phyloP scores from a whole-genome alignment of 2,113 vertebrate genomes.

The Corythoichthys intestinalis region DNA sequence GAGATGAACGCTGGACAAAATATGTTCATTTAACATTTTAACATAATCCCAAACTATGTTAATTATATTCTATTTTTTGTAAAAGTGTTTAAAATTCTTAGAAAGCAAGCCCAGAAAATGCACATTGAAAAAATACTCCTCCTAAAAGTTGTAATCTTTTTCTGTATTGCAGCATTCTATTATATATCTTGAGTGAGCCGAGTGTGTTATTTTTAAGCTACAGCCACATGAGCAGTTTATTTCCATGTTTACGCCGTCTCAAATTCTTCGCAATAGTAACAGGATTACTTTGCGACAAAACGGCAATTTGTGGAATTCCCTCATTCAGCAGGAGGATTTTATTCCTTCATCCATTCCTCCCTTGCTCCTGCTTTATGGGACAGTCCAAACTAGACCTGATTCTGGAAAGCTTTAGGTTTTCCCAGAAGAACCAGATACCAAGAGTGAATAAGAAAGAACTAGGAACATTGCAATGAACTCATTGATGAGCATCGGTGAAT shows the following conservation, averaged over 20 bases:
- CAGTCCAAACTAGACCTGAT: constrained; percentile 56
- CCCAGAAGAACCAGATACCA: constrained; percentile 64
- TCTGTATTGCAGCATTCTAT: constrained; percentile 39
- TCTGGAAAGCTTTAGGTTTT: constrained; percentile 74
- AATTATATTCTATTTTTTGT: not conserved
- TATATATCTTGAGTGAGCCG: constrained; percentile 56
- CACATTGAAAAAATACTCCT: constrained; percentile 32
- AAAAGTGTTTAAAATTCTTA: not conserved
- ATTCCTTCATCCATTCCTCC: constrained; percentile 49
- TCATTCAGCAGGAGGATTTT: constrained; percentile 70
- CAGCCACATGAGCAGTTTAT: constrained; percentile 65
- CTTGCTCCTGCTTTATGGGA: constrained; percentile 47
- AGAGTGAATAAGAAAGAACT: constrained; percentile 40
- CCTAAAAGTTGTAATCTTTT: constrained; percentile 46
- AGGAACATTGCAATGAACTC: constrained; percentile 44
- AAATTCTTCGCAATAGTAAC: constrained; percentile 72
- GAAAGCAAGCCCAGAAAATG: constrained; percentile 16
- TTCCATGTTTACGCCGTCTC: constrained; percentile 72
- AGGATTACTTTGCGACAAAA: constrained; percentile 77
- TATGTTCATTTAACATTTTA: not conserved
- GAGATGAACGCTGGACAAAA: not conserved
- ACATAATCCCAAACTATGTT: not conserved
- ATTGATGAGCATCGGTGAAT: constrained; percentile 13
- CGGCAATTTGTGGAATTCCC: constrained; percentile 75
- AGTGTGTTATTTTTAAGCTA: constrained; percentile 52